A percentile compares a stretch with the other conserved stretches of the same genome.
phyloP scores from a whole-genome alignment of 2,797 vertebrate species.

The Onychomys leucogaster region DNA sequence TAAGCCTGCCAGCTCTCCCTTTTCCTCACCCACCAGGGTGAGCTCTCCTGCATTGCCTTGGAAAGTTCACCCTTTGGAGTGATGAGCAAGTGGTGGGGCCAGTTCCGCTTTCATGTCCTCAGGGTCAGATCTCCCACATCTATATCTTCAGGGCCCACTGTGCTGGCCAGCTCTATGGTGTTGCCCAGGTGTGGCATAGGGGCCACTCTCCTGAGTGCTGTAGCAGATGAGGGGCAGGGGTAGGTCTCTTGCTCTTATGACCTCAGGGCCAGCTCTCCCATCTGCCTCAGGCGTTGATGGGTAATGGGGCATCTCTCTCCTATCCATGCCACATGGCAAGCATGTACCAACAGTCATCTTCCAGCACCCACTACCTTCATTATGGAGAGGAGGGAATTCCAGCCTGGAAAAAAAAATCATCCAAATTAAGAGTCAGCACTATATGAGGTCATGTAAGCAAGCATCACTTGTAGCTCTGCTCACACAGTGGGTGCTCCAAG shows the following conservation, averaged over 20 bases:
- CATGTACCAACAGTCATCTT: neutral
- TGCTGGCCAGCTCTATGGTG: neutral
- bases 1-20: neutral
- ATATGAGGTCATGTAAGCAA: neutral
- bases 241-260: neutral
- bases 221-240: neutral
- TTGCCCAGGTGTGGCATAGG: neutral
- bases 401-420: neutral
- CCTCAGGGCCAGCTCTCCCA: neutral
- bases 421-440: neutral
- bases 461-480: fast-evolving
- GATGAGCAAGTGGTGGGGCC: neutral
- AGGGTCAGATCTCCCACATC: neutral
- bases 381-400: neutral
- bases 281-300: neutral
- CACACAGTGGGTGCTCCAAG: fast-evolving
- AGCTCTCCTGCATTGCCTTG: neutral
- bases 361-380: neutral
- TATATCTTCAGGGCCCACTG: neutral
- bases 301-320: neutral
- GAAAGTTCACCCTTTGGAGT: neutral
- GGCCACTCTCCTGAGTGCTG: neutral
- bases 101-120: neutral
- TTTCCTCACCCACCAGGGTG: neutral
- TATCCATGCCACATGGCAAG: neutral